phyloP scores from a whole-genome alignment of 2,888 invertebrate species.

The Allygus modestus region DNA sequence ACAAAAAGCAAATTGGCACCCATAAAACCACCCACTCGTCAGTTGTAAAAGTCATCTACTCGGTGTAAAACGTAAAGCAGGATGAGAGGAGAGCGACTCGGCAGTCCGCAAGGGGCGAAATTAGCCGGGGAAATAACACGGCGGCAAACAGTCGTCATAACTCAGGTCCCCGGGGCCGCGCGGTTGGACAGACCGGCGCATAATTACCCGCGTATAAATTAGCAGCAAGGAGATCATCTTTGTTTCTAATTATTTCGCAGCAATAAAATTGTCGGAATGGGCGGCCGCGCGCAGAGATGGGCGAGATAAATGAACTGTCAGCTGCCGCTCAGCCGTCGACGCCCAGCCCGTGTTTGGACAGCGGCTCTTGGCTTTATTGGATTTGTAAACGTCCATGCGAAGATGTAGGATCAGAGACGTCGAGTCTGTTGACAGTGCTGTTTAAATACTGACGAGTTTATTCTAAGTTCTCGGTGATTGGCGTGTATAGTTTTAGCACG shows the following conservation, averaged over 20 bases:
- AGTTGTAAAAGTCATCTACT: conserved; percentile 17
- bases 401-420: background rate
- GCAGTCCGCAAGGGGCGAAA: background rate
- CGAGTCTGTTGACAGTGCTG: background rate
- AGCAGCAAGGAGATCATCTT: conserved; percentile 33
- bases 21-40: conserved; percentile 31
- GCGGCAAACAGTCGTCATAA: conserved; percentile 40
- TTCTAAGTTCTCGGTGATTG: background rate
- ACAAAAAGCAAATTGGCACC: conserved; percentile 19
- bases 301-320: conserved; percentile 42
- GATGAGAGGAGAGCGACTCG: too few relatives aligned
- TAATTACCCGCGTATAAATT: conserved; percentile 41
- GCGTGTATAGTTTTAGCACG: too few relatives aligned
- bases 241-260: conserved; percentile 47
- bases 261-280: conserved; percentile 49
- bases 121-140: conserved; percentile 17
- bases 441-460: background rate
- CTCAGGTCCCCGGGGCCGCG: background rate
- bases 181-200: background rate
- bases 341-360: conserved; percentile 37
- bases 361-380: conserved; percentile 17
- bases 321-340: conserved; percentile 2
- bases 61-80: background rate
- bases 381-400: conserved; percentile 25
- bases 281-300: background rate